Conservation (phyloP, 1,140 invertebrate genomes). For the Agrypnia vestita region DNA sequence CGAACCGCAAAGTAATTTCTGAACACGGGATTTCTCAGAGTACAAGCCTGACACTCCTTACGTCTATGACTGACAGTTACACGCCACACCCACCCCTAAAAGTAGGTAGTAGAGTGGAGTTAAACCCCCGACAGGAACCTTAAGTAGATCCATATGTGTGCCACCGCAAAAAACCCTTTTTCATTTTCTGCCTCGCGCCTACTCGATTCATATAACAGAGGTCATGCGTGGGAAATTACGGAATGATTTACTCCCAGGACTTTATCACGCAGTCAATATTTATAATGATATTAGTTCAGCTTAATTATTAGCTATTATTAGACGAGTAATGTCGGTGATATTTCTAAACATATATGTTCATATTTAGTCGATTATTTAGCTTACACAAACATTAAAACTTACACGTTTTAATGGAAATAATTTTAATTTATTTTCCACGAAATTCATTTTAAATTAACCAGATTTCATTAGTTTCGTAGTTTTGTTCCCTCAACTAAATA, state of each 20-base stretch:
- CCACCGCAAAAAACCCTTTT: slow-evolving; percentile 19
- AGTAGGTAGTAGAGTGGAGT: background rate
- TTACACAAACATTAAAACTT: too few relatives aligned
- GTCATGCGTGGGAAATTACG: background rate
- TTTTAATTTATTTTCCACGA: too few relatives aligned
- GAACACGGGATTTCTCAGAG: slow-evolving; percentile 3
- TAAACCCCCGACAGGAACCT: background rate
- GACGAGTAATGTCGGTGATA: too few relatives aligned
- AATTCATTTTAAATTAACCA: too few relatives aligned
- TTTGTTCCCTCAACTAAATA: too few relatives aligned
- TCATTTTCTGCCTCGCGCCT: slow-evolving; percentile 7
- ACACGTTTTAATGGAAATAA: too few relatives aligned
- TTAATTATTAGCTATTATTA: too few relatives aligned
- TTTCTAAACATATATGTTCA: too few relatives aligned
- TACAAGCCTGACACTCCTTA: background rate
- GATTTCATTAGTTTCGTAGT: too few relatives aligned
- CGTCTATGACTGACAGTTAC: background rate
- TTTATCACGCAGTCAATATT: background rate
- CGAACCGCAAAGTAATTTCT: slow-evolving; percentile 6
- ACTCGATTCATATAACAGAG: background rate
- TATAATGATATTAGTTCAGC: too few relatives aligned
- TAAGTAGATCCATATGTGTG: background rate
- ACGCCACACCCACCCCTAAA: background rate
- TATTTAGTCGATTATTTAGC: too few relatives aligned
- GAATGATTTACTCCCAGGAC: slow-evolving; percentile 4